Base-by-base conservation (phyloP, 2,888 invertebrate species). In the Acanthosepion esculentum region DNA sequence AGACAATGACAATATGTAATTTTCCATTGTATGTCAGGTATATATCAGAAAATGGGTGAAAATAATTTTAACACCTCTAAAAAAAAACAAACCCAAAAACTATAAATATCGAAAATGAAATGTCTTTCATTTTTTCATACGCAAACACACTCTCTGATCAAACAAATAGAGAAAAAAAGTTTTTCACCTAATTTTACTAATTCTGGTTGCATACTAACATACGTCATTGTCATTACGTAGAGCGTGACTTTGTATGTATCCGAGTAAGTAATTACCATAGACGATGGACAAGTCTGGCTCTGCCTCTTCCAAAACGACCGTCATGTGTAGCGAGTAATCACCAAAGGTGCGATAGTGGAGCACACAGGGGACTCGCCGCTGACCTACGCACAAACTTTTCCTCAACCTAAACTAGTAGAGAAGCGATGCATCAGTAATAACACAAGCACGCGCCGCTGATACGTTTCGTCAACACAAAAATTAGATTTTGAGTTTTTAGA, bases 201-300 rank as follows among this genome's bases (percentile, higher is more conserved):
- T n/a, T n/a, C 33, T 12, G 0, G 78, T 15, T 33, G 20, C 23
- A 78, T 78, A 78, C 78, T 33, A 78, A 78, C 78, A 78, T 15
- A 33, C n/a, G n/a, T 78, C n/a, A 78, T 78, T n/a, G 33, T 78
- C n/a, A 78, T n/a, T 33, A 33, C n/a, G 33, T 78, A 3, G 33
- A 78, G 78, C n/a, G 78, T 78, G 78, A 78, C 78, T n/a, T 78
- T n/a, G n/a, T 33, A 78, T n/a, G 78, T 78, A 78, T 78, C n/a
- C 7, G 78, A 78, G 78, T 78, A n/a, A n/a, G 78, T 78, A 78
- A 78, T 78, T 78, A 78, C n/a, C 78, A 33, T 15, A n/a, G 78
- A 12, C 78, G 78, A n/a, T 78, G n/a, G n/a, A 20, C n/a, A 15
- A n/a, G n/a, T 15, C 12, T n/a, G 33, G n/a, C n/a, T n/a, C n/a